phyloP scores from a whole-genome alignment of 2,888 invertebrate genomes.

The Epinotia nisella region DNA sequence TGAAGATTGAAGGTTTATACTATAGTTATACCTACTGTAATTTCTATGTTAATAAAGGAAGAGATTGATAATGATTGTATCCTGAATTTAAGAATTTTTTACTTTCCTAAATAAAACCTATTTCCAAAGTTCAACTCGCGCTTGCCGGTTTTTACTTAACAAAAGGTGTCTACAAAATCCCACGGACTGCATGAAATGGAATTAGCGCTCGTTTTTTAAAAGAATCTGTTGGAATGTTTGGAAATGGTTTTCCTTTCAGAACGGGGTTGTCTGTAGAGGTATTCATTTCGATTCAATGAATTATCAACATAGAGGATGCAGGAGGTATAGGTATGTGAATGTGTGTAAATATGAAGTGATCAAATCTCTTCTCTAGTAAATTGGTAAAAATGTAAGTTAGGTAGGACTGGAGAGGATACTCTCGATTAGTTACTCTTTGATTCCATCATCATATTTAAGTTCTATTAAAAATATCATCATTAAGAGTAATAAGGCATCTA shows the following conservation, averaged over 20 bases:
- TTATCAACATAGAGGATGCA: neutral
- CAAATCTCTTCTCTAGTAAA: neutral
- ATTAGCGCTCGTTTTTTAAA: slow-evolving; percentile 7
- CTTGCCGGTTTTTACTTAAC: slow-evolving; percentile 22
- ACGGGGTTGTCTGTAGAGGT: neutral
- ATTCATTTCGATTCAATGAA: slow-evolving; percentile 10
- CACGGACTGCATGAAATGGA: slow-evolving; percentile 10
- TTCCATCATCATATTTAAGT: too few relatives aligned
- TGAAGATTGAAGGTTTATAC: too few relatives aligned
- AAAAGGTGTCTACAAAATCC: slow-evolving; percentile 26
- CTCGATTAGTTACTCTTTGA: too few relatives aligned
- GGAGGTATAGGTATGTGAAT: neutral
- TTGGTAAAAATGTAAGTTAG: too few relatives aligned
- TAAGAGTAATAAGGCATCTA: too few relatives aligned
- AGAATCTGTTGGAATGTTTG: slow-evolving; percentile 21
- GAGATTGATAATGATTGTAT: too few relatives aligned
- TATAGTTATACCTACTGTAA: too few relatives aligned
- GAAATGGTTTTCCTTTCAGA: slow-evolving; percentile 31
- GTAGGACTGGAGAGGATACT: too few relatives aligned
- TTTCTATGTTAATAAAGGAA: too few relatives aligned
- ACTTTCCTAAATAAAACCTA: neutral
- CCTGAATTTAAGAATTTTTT: too few relatives aligned
- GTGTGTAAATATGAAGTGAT: neutral
- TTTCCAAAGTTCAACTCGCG: neutral
- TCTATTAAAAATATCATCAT: too few relatives aligned